phyloP scores from a whole-genome alignment of 2,797 vertebrate genomes.

The Dromococcyx pavoninus region DNA sequence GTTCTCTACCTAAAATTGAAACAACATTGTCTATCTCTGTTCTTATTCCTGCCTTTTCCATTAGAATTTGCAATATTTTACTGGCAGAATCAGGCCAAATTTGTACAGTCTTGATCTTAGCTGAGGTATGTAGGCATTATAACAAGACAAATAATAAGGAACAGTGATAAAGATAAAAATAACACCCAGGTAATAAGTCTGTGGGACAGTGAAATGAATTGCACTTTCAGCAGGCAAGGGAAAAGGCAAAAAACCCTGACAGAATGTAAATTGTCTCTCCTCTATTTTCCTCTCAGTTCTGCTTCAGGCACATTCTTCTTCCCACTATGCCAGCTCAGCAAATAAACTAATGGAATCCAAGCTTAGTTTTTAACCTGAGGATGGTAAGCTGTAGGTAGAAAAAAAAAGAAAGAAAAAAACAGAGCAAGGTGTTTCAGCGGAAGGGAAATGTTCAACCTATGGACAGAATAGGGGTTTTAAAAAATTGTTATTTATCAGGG shows the following conservation, averaged over 20 bases:
- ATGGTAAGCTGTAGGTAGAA: neutral
- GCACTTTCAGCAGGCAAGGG: neutral
- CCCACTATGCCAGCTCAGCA: accelerated
- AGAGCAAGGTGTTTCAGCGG: neutral
- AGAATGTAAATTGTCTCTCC: neutral
- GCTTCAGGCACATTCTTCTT: neutral
- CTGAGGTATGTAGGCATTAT: neutral
- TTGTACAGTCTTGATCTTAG: constrained; percentile 18
- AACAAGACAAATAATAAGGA: constrained; percentile 28
- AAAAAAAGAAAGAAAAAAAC: neutral
- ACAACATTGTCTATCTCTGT: neutral
- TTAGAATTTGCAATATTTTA: neutral
- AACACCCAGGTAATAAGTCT: neutral
- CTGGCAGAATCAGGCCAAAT: constrained; percentile 26
- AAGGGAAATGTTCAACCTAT: neutral
- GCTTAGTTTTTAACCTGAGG: neutral
- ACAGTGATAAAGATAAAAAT: neutral
- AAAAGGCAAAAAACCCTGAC: neutral
- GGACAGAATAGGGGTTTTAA: neutral
- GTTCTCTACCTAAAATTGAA: neutral
- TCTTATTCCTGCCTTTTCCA: neutral
- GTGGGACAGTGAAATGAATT: neutral
- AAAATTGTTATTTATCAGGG: neutral
- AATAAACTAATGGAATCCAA: neutral
- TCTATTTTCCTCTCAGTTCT: neutral